Percentiles rank a stretch among this genome's conserved stretches.
Evolutionary conservation across 2,888 invertebrate genomes (phyloP).

Genomic region (Scaptomyza reducta): DNA sequence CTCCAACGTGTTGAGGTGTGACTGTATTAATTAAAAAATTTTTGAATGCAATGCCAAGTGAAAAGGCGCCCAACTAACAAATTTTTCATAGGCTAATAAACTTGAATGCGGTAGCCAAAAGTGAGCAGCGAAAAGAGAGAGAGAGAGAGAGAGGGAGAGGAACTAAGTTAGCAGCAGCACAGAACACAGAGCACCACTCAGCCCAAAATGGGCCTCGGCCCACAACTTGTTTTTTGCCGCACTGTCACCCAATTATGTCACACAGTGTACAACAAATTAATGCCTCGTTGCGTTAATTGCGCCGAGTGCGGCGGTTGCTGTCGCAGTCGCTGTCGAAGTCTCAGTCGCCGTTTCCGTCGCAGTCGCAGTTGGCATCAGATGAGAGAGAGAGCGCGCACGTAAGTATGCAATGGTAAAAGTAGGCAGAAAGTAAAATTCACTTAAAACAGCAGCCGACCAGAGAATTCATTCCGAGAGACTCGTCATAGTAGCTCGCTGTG

Average conservation of each 20-base stretch:
- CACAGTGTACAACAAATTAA: slow-evolving; percentile 82
- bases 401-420: slow-evolving; percentile 74
- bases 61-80: slow-evolving; percentile 76
- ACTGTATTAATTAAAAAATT: slow-evolving; percentile 77
- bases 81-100: slow-evolving; percentile 80
- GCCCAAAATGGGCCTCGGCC: slow-evolving; percentile 48
- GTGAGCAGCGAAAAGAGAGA: slow-evolving; percentile 44
- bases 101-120: slow-evolving; percentile 69
- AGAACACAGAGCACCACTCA: slow-evolving; percentile 38
- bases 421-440: slow-evolving; percentile 74
- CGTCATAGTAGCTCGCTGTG: slow-evolving; percentile 8
- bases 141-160: slow-evolving; percentile 1
- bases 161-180: slow-evolving; percentile 8
- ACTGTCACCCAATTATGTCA: slow-evolving; percentile 80
- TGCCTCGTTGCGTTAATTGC: slow-evolving; percentile 82
- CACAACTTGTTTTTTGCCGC: slow-evolving; percentile 72
- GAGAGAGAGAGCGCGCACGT: slow-evolving; percentile 51
- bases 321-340: slow-evolving; percentile 11
- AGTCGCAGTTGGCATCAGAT: slow-evolving; percentile 25
- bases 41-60: slow-evolving; percentile 71
- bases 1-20: slow-evolving; percentile 28
- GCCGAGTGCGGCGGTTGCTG: slow-evolving; percentile 47
- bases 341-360: slow-evolving; percentile 6
- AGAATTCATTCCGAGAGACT: slow-evolving; percentile 40
- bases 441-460: slow-evolving; percentile 66